Conservation (phyloP, 2,888 invertebrate genomes). For the Lucinisca nassula region DNA sequence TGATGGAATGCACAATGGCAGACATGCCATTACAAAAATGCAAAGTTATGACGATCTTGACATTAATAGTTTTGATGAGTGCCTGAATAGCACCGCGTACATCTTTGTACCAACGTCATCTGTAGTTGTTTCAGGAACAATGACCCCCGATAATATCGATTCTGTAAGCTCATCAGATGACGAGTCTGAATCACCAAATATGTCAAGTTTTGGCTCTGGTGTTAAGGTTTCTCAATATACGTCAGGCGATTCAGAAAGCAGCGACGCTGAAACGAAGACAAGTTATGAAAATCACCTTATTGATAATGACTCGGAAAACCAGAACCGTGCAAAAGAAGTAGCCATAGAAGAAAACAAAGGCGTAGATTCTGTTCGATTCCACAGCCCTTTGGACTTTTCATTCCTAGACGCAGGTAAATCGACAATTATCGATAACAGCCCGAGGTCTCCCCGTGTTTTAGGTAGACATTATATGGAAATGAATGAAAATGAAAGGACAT, state of each 20-base stretch:
- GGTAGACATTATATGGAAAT: slow-evolving; percentile 62
- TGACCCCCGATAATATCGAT: slow-evolving; percentile 51
- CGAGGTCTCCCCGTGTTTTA: slow-evolving; percentile 58
- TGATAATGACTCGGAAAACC: neutral
- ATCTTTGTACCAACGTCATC: slow-evolving; percentile 56
- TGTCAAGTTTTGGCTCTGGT: slow-evolving; percentile 49
- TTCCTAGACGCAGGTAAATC: slow-evolving; percentile 33
- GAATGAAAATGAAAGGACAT: slow-evolving; percentile 35
- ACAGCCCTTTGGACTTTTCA: slow-evolving; percentile 41
- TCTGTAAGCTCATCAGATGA: slow-evolving; percentile 9
- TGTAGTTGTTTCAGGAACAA: slow-evolving; percentile 47
- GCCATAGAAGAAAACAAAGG: neutral
- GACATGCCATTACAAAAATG: neutral
- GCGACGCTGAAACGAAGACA: neutral
- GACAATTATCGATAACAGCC: neutral
- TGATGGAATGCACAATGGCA: neutral
- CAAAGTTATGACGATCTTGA: neutral
- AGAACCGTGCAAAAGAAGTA: neutral
- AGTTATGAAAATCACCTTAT: too few relatives aligned
- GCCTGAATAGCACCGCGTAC: slow-evolving; percentile 4
- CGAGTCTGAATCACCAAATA: slow-evolving; percentile 9
- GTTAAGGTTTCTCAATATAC: slow-evolving; percentile 58
- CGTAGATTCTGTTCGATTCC: slow-evolving; percentile 15
- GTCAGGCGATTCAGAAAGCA: slow-evolving; percentile 54
- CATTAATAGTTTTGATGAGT: neutral